Conservation (phyloP, 1,140 invertebrate species). For the Oncopodura yosiiana region DNA sequence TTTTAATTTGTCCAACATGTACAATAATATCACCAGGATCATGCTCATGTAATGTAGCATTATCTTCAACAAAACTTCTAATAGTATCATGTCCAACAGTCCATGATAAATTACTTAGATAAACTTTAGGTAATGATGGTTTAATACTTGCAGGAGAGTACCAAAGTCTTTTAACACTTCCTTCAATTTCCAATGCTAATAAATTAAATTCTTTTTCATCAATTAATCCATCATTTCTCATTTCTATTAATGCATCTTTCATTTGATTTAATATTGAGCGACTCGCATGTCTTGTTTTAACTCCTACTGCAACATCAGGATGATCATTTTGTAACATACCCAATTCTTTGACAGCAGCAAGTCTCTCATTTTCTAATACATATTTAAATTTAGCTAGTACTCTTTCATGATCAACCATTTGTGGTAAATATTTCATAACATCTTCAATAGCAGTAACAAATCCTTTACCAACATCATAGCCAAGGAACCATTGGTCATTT, state of each 20-base stretch:
- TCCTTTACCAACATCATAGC: slow-evolving; percentile 38
- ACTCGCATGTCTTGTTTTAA: neutral
- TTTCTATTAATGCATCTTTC: neutral
- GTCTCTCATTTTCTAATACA: slow-evolving; percentile 4
- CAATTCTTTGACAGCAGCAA: slow-evolving; percentile 1
- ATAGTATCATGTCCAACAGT: slow-evolving; percentile 14
- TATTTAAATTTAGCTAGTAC: slow-evolving; percentile 4
- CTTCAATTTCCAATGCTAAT: slow-evolving; percentile 13
- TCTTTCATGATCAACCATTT: slow-evolving; percentile 44
- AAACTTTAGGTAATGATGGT: slow-evolving; percentile 1
- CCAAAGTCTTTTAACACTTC: slow-evolving; percentile 30
- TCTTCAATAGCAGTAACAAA: slow-evolving; percentile 49
- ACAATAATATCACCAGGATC: slow-evolving; percentile 38
- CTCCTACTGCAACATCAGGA: slow-evolving; percentile 38
- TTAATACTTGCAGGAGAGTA: slow-evolving; percentile 13
- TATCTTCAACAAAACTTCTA: slow-evolving; percentile 22
- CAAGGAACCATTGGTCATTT: too few species aligned
- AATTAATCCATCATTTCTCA: slow-evolving; percentile 4
- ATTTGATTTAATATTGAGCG: slow-evolving; percentile 40
- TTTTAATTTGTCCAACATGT: slow-evolving; percentile 27
- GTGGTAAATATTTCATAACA: slow-evolving; percentile 45
- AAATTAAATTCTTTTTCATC: slow-evolving; percentile 17
- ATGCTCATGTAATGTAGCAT: slow-evolving; percentile 38
- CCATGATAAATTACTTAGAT: slow-evolving; percentile 26
- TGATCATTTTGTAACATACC: slow-evolving; percentile 40